A percentile compares a stretch with the other conserved stretches of the same genome.
phyloP scores from a whole-genome alignment of 2,888 invertebrate species.

The Toxonevra muliebris region DNA sequence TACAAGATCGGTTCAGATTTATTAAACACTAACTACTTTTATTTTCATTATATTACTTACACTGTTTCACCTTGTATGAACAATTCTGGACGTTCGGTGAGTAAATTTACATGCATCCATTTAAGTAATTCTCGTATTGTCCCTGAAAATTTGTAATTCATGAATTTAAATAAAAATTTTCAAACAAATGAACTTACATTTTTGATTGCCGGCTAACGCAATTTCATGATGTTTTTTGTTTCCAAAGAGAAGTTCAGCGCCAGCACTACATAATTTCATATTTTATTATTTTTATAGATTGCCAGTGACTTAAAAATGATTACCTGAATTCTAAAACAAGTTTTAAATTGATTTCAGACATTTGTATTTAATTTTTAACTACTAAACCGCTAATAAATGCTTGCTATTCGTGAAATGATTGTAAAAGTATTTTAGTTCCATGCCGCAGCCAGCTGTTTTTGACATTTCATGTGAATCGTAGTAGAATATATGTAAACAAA shows the following conservation, averaged over 20 bases:
- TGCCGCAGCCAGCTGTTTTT: too few species aligned
- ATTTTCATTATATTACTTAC: slow-evolving; percentile 48
- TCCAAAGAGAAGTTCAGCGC: slow-evolving; percentile 89
- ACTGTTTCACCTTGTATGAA: slow-evolving; percentile 67
- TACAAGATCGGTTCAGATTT: too few species aligned
- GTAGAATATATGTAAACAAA: too few species aligned
- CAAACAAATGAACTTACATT: slow-evolving; percentile 58
- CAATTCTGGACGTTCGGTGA: slow-evolving; percentile 84
- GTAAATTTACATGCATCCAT: slow-evolving; percentile 86
- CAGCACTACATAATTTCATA: slow-evolving; percentile 73
- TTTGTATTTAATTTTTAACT: slow-evolving; percentile 27
- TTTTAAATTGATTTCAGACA: slow-evolving; percentile 44
- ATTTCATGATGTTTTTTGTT: slow-evolving; percentile 80
- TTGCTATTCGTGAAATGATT: too few species aligned
- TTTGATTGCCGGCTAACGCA: slow-evolving; percentile 69
- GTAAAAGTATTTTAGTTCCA: too few species aligned
- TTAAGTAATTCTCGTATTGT: slow-evolving; percentile 76
- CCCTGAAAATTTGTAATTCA: slow-evolving; percentile 65
- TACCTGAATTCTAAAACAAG: slow-evolving; percentile 59
- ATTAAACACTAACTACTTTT: neutral
- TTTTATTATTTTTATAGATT: too few species aligned
- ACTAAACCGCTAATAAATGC: neutral
- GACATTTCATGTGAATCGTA: too few species aligned
- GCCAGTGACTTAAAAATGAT: neutral
- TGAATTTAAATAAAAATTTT: slow-evolving; percentile 22